Evolutionary conservation across 64 coral and sea anemone species (phyloP), one percentile per base, ranked within the genome.

Genomic region (Montipora efflorescens): DNA sequence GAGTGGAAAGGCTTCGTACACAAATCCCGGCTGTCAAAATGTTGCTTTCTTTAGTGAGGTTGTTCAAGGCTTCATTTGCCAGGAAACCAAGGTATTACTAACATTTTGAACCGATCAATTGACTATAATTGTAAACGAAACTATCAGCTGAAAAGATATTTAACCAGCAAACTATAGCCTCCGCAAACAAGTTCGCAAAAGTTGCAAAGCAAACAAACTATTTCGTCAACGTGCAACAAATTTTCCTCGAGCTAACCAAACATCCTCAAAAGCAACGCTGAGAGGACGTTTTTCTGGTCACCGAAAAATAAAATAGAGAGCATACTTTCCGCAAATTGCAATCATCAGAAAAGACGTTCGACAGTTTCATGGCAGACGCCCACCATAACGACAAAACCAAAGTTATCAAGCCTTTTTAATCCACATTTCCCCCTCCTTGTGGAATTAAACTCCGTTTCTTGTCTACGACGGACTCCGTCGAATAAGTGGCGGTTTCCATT

Each of bases 101-200:
- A 48, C 21, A 71, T 72, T 71, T 23, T 47, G 68, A 71, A 72
- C 36, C 11, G 53, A 71, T 19, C 66, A 50, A 78, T 78, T 49
- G 46, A 8, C 15, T 49, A 47, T 36, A 25, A 18, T 86, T 48
- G 14, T 21, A 84, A 68, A 61, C 44, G 44, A 76, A 55, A 55
- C 6, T 10, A 55, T 55, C 52, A 55, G 46, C 28, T 15, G 4
- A 13, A 76, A 44, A 47, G 10, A 9, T 13, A 44, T 36, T 36
- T 36, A 36, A 36, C 36, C 1, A 36, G 36, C 36, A 36, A 36
- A 36, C 36, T 36, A 36, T 36, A 36, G 36, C 36, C 36, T 36
- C 36, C 36, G 36, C 36, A 43, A 86, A 64, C 82, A 86, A 59
- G 82, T 86, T 86, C 44, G 43, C 19, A 72, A 72, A 84, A 13